These are phyloP conservation scores for Euspilapteryx auroguttella DNA, from an alignment of 2,888 invertebrate genomes.

Conservation along the genomic window DNA sequence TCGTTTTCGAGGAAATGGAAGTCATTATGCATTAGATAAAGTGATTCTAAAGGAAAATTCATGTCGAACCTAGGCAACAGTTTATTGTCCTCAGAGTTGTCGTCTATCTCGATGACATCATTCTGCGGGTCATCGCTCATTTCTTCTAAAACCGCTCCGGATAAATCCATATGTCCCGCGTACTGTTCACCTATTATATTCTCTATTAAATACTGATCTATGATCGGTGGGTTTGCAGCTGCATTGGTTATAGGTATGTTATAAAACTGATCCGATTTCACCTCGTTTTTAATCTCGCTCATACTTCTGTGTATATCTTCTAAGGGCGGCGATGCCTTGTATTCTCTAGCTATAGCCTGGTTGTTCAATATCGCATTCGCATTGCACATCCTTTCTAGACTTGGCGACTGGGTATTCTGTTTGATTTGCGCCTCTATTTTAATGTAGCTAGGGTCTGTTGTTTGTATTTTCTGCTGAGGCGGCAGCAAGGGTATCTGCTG, in stretches of 20 bases:
- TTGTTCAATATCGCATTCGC: constrained; percentile 29
- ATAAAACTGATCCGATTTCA: constrained; percentile 43
- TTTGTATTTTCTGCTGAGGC: constrained; percentile 35
- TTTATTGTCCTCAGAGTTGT: constrained; percentile 49
- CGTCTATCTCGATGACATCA: constrained; percentile 50
- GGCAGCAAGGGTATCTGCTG: constrained; percentile 40
- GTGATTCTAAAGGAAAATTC: constrained; percentile 39
- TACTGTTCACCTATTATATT: constrained; percentile 46
- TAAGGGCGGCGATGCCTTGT: constrained; percentile 46
- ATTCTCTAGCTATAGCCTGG: constrained; percentile 29
- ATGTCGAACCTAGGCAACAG: constrained; percentile 40
- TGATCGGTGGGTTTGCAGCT: constrained; percentile 26
- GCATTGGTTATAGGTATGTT: constrained; percentile 27
- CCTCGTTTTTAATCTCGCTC: constrained; percentile 45
- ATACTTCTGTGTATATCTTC: constrained; percentile 50
- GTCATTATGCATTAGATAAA: constrained; percentile 47
- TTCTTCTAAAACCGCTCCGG: constrained; percentile 29
- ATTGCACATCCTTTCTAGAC: constrained; percentile 45
- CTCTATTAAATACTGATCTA: constrained; percentile 45
- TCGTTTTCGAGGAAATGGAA: constrained; percentile 47
- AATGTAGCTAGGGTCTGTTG: constrained; percentile 45
- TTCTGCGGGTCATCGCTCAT: constrained; percentile 29
- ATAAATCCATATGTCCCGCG: constrained; percentile 31
- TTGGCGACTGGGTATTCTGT: constrained; percentile 48
- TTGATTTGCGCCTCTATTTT: constrained; percentile 47